Evolutionary conservation across 1,140 invertebrate genomes (phyloP), one percentile per base, ranked within the genome.

Genomic region (Diorhabda elongata): DNA sequence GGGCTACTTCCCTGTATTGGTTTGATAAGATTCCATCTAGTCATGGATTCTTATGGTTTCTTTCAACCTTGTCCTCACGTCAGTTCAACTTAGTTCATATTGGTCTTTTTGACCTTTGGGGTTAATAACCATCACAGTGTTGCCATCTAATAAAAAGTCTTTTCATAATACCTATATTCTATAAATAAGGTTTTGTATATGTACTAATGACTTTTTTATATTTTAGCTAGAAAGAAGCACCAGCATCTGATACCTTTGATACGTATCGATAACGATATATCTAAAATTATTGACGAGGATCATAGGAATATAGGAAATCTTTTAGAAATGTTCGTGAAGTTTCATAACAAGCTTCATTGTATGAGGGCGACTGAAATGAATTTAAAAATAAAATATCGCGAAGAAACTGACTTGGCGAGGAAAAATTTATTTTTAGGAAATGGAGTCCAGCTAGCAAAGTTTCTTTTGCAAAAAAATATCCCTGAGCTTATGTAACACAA

Each of bases 361-460:
- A 84, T 93, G 73, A 82, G 90, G 63, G 90, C 88, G 9, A 85
- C 90, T 7, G 91, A 93, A 76, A 91, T 91, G 61, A 84, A 85
- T 11, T 80, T 93, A 43, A 86, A 86, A 76, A 79, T 90, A 41
- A 81, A 81, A 70, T 88, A 88, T 76, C 83, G 83, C 70, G 79
- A 84, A 60, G 73, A 77, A 60, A 69, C 47, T n/a, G 52, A 72
- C 57, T 44, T 65, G 11, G 45, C 47, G 9, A 71, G 69, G 9
- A 59, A 11, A 5, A 80, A 80, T 74, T 74, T 75, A 61, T 80
- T 81, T 60, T 70, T 79, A 4, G 80, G 74, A 52, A 79, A 75
- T 58, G 73, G 79, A 68, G 68, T 66, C 4, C 78, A 81, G 66
- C 71, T 81, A 26, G 79, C 79, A 7, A 80, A 78, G 67, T 66